Evolutionary conservation across 1,140 invertebrate genomes (phyloP), one percentile per base, ranked within the genome.

Genomic region (Coenobita brevimanus): DNA sequence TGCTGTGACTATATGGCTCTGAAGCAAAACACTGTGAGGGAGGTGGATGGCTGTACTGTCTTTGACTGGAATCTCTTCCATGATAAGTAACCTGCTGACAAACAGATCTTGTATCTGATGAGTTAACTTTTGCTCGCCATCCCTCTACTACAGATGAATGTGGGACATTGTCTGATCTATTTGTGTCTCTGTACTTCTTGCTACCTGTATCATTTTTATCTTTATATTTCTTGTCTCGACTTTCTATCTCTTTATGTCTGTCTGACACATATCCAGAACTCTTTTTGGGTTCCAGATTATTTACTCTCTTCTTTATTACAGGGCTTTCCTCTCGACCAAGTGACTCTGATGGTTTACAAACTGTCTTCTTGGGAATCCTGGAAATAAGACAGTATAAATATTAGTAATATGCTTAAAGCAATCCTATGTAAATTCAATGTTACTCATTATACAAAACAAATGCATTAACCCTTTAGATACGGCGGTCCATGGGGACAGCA

Each of bases 311-410:
- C 15, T 24, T 24, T 60, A 83, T 57, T 27, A 83, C 50, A 1
- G 64, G 75, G 41, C 38, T 83, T n/a, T 73, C 67, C 41, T 76
- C 30, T 33, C 43, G 27, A 27, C 17, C 73, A n/a, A 41, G 10
- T 0, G 17, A 17, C 30, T 54, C 36, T 30, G 27, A 27, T 62
- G 33, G n/a, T 46, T 85, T 36, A 46, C 33, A 21, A 33, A 27
- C 62, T 62, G 75, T 85, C 82, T 85, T 85, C 57, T 85, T 85
- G 27, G 82, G 82, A 64, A 85, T 85, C 41, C 82, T 85, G 73
- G 24, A 85, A 85, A 85, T 43, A 43, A 41, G 50, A 80, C 3
- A 76, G 8, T 21, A 76, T 24, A 75, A 21, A 3, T 75, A 21
- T 57, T 13, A 13, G n/a, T 73, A 4, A n/a, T n/a, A n/a, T n/a